Percentiles rank a stretch among this genome's conserved stretches.
Conservation (phyloP, 1,140 invertebrate species). For the Ceratina australensis region DNA sequence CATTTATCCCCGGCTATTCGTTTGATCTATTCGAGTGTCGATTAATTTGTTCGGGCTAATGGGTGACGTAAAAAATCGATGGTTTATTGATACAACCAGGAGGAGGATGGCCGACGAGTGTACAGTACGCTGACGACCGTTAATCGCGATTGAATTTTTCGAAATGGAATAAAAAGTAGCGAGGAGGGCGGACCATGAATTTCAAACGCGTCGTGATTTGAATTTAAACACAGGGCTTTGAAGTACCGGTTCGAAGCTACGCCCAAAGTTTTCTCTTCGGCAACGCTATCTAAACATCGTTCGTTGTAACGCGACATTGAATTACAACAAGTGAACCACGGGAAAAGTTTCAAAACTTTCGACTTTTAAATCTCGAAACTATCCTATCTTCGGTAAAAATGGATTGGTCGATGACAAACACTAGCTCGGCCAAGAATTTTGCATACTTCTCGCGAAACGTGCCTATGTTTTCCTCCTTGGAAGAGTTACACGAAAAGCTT, state of each 20-base stretch:
- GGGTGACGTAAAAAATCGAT: slow-evolving; percentile 7
- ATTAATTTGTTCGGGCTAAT: slow-evolving; percentile 2
- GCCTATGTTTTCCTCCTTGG: slow-evolving; percentile 74
- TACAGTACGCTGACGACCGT: background rate
- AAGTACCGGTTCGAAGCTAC: background rate
- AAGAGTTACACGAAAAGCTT: slow-evolving; percentile 75
- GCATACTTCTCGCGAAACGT: slow-evolving; percentile 57
- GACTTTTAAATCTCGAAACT: too few species aligned
- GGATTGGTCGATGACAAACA: slow-evolving; percentile 60
- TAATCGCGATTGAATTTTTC: background rate
- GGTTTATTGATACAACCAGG: background rate
- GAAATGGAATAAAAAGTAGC: too few species aligned
- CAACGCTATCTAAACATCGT: background rate
- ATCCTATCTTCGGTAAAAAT: slow-evolving; percentile 44
- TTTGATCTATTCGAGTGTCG: slow-evolving; percentile 8
- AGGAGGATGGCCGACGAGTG: too few species aligned
- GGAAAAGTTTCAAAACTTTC: background rate
- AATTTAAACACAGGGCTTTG: slow-evolving; percentile 14
- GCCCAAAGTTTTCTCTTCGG: background rate
- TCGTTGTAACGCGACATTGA: background rate
- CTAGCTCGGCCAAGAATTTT: slow-evolving; percentile 57
- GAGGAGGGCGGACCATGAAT: background rate
- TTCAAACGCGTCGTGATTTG: slow-evolving; percentile 10
- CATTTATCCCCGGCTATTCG: slow-evolving; percentile 10
- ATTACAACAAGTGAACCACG: too few species aligned